Conservation (phyloP, 2,888 invertebrate genomes). For the Erebia epiphron region DNA sequence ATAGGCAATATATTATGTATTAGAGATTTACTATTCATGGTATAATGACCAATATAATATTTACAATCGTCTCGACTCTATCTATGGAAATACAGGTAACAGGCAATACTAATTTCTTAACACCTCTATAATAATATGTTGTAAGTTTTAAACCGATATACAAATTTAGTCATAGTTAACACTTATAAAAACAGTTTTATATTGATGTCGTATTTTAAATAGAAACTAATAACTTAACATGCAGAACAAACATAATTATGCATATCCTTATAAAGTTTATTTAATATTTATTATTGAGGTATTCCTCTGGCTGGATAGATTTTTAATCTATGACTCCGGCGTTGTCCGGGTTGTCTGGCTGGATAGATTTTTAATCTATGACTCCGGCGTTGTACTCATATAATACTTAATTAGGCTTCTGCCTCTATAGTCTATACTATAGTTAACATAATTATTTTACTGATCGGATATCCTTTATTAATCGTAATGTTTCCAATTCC, state of each 20-base stretch:
- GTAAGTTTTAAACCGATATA: slow-evolving; percentile 22
- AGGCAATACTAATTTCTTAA: slow-evolving; percentile 22
- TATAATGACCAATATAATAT: not conserved
- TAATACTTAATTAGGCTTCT: not conserved
- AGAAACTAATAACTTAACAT: slow-evolving; percentile 11
- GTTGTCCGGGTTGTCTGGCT: too few species aligned
- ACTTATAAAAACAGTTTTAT: slow-evolving; percentile 17
- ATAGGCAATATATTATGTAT: not conserved
- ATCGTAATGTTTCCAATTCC: too few species aligned
- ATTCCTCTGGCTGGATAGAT: not conserved
- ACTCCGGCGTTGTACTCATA: not conserved
- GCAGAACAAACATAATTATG: not conserved
- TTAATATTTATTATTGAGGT: too few species aligned
- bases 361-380: too few species aligned
- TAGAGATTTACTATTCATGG: not conserved
- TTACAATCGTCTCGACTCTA: not conserved
- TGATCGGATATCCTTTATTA: too few species aligned
- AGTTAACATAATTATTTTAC: too few species aligned
- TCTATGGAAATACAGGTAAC: slow-evolving; percentile 20
- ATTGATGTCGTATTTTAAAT: slow-evolving; percentile 15
- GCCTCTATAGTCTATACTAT: too few species aligned
- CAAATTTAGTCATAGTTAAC: slow-evolving; percentile 17
- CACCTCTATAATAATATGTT: slow-evolving; percentile 9
- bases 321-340: not conserved
- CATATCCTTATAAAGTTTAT: not conserved